Evolutionary conservation across 2,797 vertebrate species (phyloP).

Genomic region (Gymnocypris eckloni): DNA sequence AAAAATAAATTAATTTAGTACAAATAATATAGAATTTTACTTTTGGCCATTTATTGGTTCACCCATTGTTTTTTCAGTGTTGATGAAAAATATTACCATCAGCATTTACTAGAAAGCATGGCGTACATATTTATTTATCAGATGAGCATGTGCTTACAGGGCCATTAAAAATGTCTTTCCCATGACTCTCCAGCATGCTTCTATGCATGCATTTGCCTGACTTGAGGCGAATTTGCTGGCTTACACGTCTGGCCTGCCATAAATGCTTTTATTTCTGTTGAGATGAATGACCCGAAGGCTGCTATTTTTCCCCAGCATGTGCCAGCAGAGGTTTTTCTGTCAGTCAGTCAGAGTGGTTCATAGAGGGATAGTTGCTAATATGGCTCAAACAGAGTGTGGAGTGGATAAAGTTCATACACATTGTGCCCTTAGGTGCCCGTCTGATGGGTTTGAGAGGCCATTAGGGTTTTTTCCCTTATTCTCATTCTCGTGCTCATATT

Average conservation of each 20-base stretch:
- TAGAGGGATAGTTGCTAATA: conserved; percentile 51
- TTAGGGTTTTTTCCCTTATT: conserved; percentile 56
- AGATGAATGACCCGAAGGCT: conserved; percentile 64
- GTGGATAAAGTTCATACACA: conserved; percentile 49
- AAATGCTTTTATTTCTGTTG: conserved; percentile 60
- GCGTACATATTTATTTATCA: conserved; percentile 5
- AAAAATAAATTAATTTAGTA: not conserved
- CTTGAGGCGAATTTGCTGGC: conserved; percentile 50
- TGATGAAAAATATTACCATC: not conserved
- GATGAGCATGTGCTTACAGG: not conserved
- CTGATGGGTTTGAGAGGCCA: conserved; percentile 68
- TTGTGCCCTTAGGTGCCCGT: conserved; percentile 64
- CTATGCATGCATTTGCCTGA: conserved; percentile 28
- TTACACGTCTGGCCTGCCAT: conserved; percentile 60
- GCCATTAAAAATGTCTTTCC: not conserved
- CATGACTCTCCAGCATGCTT: conserved; percentile 20
- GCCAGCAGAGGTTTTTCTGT: conserved; percentile 56
- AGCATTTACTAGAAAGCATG: not conserved
- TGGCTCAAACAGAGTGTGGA: conserved; percentile 38
- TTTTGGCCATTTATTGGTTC: not conserved
- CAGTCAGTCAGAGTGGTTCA: conserved; percentile 49
- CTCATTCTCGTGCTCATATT: conserved; percentile 58
- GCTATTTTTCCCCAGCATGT: conserved; percentile 62
- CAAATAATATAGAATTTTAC: not conserved
- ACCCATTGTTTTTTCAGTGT: not conserved